These are phyloP conservation scores for Polyommatus icarus DNA, from an alignment of 2,888 invertebrate species.

Conservation along the genomic window DNA sequence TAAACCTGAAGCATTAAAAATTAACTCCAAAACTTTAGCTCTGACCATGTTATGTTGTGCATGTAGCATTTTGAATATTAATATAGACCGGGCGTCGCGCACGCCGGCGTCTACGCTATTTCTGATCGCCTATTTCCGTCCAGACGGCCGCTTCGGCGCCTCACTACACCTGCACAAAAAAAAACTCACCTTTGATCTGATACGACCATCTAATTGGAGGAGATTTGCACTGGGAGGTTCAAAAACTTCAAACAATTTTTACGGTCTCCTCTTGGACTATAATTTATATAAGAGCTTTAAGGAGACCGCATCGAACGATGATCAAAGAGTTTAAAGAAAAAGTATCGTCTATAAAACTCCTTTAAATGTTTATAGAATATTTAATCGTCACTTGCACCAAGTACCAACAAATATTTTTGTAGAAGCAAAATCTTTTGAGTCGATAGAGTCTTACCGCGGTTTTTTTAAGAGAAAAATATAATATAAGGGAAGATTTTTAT, in stretches of 20 bases:
- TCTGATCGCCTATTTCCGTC: constrained; percentile 46
- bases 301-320: not conserved
- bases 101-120: constrained; percentile 49
- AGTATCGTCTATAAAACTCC: not conserved
- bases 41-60: not conserved
- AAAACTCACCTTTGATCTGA: constrained; percentile 45
- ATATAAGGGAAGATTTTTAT: too few species aligned
- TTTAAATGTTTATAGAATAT: not conserved
- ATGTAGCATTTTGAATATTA: constrained; percentile 44
- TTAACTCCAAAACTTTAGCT: not conserved
- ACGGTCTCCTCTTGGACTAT: not conserved
- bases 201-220: constrained; percentile 31
- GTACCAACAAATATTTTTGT: not conserved
- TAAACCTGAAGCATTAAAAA: not conserved
- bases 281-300: constrained; percentile 9
- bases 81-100: constrained; percentile 45
- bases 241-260: constrained; percentile 23
- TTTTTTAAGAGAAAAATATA: too few species aligned
- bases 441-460: too few species aligned
- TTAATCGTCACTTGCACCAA: not conserved
- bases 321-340: not conserved
- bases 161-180: constrained; percentile 40
- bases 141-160: constrained; percentile 46
- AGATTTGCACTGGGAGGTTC: constrained; percentile 16
- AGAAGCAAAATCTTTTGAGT: too few species aligned